A percentile compares a stretch with the other conserved stretches of the same genome.
These are phyloP conservation scores for Barbus barbus DNA, from an alignment of 2,113 vertebrate species.

Conservation along the genomic window DNA sequence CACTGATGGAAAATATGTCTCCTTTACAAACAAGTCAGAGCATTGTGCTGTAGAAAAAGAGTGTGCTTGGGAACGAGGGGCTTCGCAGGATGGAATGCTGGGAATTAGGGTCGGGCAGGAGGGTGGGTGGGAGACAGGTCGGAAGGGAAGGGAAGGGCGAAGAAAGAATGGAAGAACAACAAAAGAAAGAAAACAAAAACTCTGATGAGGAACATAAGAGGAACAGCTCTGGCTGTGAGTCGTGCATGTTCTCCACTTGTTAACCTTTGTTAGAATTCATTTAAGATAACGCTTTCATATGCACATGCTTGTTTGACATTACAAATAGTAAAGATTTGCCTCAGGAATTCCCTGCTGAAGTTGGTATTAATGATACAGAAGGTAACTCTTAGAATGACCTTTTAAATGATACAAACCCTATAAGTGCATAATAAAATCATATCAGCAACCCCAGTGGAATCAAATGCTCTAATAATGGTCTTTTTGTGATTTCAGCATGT, in stretches of 20 bases:
- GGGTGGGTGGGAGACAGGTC: conserved; percentile 43
- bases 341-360: background rate
- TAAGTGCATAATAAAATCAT: background rate
- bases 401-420: background rate
- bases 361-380: background rate
- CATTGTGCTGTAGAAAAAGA: conserved; percentile 52
- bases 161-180: conserved; percentile 46
- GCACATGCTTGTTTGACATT: background rate
- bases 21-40: conserved; percentile 59
- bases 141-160: conserved; percentile 28
- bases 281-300: background rate
- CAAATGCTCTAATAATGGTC: background rate
- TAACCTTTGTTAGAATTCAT: background rate
- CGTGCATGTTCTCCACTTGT: background rate
- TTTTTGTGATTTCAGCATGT: background rate
- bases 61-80: conserved; percentile 37
- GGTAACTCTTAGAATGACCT: background rate
- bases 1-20: conserved; percentile 64
- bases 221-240: conserved; percentile 16
- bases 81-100: conserved; percentile 59
- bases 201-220: conserved; percentile 46
- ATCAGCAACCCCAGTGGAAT: background rate
- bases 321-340: background rate
- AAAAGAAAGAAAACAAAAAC: conserved; percentile 34
- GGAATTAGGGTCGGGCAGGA: conserved; percentile 44